A percentile compares a stretch with the other conserved stretches of the same genome.
phyloP scores from a whole-genome alignment of 1,140 invertebrate species.

The Thalassaphorura encarpata region DNA sequence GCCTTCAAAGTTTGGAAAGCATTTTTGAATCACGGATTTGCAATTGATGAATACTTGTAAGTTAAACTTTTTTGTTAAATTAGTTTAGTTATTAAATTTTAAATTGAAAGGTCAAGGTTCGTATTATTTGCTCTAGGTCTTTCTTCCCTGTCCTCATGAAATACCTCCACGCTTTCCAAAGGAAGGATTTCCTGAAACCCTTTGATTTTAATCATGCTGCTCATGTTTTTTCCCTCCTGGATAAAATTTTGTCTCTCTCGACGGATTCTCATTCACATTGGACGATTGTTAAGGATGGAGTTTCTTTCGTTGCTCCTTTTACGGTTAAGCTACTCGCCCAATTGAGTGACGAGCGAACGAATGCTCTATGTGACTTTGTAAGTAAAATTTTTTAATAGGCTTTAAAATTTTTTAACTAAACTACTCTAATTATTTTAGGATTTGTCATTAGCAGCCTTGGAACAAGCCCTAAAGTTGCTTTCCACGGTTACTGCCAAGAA shows the following conservation, averaged over 20 bases:
- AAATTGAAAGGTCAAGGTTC: too few species aligned
- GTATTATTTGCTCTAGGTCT: not conserved
- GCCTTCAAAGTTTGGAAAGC: slow-evolving; percentile 14
- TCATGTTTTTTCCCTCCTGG: slow-evolving; percentile 12
- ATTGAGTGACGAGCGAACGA: not conserved
- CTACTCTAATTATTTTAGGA: too few species aligned
- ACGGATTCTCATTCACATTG: slow-evolving; percentile 12
- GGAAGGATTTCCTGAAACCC: not conserved
- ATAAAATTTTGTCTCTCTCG: not conserved
- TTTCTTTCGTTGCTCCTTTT: slow-evolving; percentile 4
- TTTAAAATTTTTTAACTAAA: too few species aligned
- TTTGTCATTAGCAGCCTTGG: too few species aligned
- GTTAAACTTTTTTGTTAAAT: not conserved
- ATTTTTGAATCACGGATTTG: slow-evolving; percentile 11
- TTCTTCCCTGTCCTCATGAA: slow-evolving; percentile 22
- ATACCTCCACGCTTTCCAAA: slow-evolving; percentile 8
- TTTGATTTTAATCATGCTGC: slow-evolving; percentile 15
- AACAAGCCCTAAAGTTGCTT: too few species aligned
- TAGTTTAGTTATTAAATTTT: too few species aligned
- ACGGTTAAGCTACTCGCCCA: not conserved
- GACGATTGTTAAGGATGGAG: slow-evolving; percentile 12
- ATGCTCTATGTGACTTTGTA: too few species aligned
- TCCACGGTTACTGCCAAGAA: not conserved
- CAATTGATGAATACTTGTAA: slow-evolving; percentile 18
- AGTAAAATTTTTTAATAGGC: too few species aligned